Percentiles rank a stretch among this genome's conserved stretches.
These are phyloP conservation scores for Serrognathus titanus DNA, from an alignment of 2,888 invertebrate species.

Conservation along the genomic window DNA sequence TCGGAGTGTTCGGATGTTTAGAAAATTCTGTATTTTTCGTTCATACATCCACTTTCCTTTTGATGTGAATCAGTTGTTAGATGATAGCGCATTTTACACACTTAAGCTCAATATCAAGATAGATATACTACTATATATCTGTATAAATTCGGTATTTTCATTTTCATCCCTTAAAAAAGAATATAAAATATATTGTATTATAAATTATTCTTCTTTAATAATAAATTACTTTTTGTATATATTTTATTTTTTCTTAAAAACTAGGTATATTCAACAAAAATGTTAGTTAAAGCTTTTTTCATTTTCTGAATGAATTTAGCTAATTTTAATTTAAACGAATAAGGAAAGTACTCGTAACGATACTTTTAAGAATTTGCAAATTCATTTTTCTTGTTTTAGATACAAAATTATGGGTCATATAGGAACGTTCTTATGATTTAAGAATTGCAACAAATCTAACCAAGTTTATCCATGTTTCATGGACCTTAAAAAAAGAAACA, in stretches of 20 bases:
- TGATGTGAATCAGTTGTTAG: neutral
- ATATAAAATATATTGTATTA: conserved; percentile 14
- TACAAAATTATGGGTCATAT: no score
- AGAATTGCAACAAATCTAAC: no score
- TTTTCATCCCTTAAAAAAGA: conserved; percentile 7
- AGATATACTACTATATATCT: conserved; percentile 6
- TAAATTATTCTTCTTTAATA: conserved; percentile 19
- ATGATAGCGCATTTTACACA: conserved; percentile 9
- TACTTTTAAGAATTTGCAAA: no score
- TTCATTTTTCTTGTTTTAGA: no score
- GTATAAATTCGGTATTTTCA: conserved; percentile 13
- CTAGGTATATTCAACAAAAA: no score
- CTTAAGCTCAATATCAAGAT: conserved; percentile 16
- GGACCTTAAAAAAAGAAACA: no score
- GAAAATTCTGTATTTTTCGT: neutral
- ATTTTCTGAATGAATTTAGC: no score
- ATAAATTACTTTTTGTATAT: conserved; percentile 15
- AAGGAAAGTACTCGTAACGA: no score
- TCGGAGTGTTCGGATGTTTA: neutral
- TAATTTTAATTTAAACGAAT: no score
- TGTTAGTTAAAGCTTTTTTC: no score
- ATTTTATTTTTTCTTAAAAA: neutral
- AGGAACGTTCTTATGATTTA: no score
- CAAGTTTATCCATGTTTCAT: no score
- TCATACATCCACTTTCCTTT: neutral